phyloP scores from a whole-genome alignment of 2,797 vertebrate genomes.

The Decapterus maruadsi region DNA sequence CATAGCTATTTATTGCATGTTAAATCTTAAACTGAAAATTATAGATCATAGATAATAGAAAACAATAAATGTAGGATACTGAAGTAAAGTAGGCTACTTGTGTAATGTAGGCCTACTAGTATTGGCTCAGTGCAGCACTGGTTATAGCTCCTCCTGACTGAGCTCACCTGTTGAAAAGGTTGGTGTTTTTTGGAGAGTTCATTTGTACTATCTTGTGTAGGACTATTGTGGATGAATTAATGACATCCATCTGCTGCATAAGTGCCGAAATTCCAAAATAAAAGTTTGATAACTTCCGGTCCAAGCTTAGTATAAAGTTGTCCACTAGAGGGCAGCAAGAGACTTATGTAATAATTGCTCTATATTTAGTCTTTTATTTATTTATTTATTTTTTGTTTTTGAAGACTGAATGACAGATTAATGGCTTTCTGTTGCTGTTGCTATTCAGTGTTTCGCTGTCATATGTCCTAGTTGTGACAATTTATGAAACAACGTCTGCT shows the following conservation, averaged over 20 bases:
- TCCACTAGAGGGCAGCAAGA: slow-evolving; percentile 68
- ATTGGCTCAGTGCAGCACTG: background rate
- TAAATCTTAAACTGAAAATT: background rate
- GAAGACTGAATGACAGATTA: background rate
- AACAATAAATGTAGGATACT: background rate
- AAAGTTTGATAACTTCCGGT: slow-evolving; percentile 23
- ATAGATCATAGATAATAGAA: background rate
- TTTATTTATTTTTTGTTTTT: background rate
- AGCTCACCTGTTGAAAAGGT: background rate
- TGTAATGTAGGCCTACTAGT: background rate
- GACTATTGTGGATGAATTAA: background rate
- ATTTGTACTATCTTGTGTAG: background rate
- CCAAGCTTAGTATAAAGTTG: background rate
- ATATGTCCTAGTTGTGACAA: background rate
- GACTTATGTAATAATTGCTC: background rate
- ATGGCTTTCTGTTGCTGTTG: background rate
- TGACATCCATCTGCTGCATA: background rate
- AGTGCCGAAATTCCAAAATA: background rate
- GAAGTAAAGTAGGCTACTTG: background rate
- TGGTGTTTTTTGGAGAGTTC: background rate
- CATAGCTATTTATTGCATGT: background rate
- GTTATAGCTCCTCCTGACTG: background rate
- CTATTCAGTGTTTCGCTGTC: background rate
- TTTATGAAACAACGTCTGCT: slow-evolving; percentile 17
- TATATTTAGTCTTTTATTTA: background rate